Base-by-base conservation (phyloP, 2,888 invertebrate genomes). In the Liposcelis brunnea region DNA sequence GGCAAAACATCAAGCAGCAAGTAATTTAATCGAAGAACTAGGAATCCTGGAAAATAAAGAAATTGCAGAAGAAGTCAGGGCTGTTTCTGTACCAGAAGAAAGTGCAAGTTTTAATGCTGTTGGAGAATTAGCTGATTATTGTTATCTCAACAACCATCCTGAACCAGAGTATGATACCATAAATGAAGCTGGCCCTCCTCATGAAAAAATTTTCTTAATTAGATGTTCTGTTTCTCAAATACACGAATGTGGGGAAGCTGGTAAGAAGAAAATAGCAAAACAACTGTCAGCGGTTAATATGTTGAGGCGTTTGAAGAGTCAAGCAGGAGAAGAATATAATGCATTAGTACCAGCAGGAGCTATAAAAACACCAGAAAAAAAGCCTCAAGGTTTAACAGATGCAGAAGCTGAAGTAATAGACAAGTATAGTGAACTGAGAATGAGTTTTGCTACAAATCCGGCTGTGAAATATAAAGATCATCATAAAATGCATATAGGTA, bases 1-100 rank as follows among this genome's bases (percentile, higher is more conserved):
- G 40, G 40, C 40, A 6, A 40, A 40, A 21, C 40, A 40, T 6
- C 12, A 40, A 12, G 40, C 40, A 12, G 40, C 40, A 6, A 5
- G 7, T 6, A 12, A 15, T 15, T 15, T 35, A 16, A 3, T 40
- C 6, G 40, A n/a, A 5, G 5, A 18, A 5, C 7, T 19, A 19
- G 26, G 26, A 26, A 26, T 26, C 12, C 40, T 21, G 5, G 35
- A 10, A 36, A 18, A 12, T 12, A 18, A 36, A 10, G 8, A 10
- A 18, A 10, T 36, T 10, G 14, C 8, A n/a, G 32, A 32, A 11
- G 32, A 10, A 32, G n/a, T 32, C 32, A 32, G 32, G n/a, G n/a
- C 32, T 11, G 10, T 32, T 32, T 32, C 32, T 14, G 8, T 8
- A 12, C 37, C 37, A 10, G 15, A 36, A 12, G 37, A 36, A 10